phyloP scores from a whole-genome alignment of 2,113 vertebrate genomes.

The Anoura caudifer region DNA sequence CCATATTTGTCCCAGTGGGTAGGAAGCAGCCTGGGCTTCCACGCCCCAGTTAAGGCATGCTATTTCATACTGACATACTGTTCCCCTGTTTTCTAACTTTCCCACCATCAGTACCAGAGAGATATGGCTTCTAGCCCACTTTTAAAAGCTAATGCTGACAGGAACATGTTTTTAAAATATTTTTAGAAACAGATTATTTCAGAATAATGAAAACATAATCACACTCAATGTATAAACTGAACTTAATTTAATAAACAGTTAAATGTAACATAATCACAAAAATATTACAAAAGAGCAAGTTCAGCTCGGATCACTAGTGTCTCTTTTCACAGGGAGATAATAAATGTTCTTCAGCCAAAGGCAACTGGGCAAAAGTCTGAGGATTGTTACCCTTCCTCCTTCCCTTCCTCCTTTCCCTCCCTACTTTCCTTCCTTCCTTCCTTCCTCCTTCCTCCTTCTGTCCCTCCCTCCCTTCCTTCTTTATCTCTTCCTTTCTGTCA shows the following conservation, averaged over 20 bases:
- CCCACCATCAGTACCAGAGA: neutral
- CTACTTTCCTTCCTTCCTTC: neutral
- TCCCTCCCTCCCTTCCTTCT: neutral
- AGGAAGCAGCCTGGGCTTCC: neutral
- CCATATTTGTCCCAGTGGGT: neutral
- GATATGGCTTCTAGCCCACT: neutral
- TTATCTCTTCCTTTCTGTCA: neutral
- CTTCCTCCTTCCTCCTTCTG: no score
- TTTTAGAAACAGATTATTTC: neutral
- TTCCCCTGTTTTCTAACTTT: neutral
- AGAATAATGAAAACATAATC: conserved; percentile 25
- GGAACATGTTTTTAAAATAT: neutral
- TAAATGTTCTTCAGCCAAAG: conserved; percentile 18
- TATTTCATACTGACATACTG: neutral
- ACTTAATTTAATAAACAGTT: conserved; percentile 23
- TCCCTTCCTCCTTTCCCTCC: neutral
- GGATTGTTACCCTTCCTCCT: neutral
- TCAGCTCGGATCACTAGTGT: neutral
- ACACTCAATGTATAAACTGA: neutral
- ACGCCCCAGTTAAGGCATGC: neutral
- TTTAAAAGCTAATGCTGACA: neutral
- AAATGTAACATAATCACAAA: neutral
- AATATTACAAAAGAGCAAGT: neutral
- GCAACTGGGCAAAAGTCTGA: neutral
- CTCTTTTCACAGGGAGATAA: neutral